phyloP scores from a whole-genome alignment of 2,888 invertebrate genomes.

The Melolontha melolontha region DNA sequence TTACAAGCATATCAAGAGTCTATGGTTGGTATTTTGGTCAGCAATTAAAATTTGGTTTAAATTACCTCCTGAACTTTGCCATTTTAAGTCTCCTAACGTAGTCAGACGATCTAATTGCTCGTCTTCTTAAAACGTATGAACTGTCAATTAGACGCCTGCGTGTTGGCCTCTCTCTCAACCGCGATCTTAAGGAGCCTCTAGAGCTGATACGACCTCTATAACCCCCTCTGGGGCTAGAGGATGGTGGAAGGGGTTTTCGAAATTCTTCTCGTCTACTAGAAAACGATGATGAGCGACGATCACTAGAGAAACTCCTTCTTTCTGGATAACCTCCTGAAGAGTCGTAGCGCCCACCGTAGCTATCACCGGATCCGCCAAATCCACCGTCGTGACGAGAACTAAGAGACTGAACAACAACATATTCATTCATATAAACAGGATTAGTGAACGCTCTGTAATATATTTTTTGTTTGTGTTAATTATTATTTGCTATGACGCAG shows the following conservation, averaged over 20 bases:
- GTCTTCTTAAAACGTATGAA: conserved; percentile 70
- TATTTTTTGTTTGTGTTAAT: conserved; percentile 29
- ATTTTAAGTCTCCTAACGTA: conserved; percentile 64
- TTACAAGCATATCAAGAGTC: conserved; percentile 41
- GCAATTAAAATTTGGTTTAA: conserved; percentile 48
- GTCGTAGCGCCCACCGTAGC: conserved; percentile 71
- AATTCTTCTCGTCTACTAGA: conserved; percentile 60
- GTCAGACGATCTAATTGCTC: conserved; percentile 63
- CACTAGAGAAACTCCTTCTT: conserved; percentile 69
- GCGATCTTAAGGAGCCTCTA: conserved; percentile 65
- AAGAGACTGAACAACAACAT: conserved; percentile 62
- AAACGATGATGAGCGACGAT: conserved; percentile 59
- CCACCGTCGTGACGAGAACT: conserved; percentile 60
- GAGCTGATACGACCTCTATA: conserved; percentile 63
- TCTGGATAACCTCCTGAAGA: conserved; percentile 70
- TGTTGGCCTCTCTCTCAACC: conserved; percentile 68
- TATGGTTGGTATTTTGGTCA: conserved; percentile 40
- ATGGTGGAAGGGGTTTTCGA: conserved; percentile 60
- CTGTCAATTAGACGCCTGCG: conserved; percentile 70
- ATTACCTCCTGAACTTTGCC: conserved; percentile 66
- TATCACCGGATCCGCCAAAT: conserved; percentile 70
- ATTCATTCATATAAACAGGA: conserved; percentile 39
- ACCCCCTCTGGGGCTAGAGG: conserved; percentile 57
- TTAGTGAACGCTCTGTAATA: conserved; percentile 33
- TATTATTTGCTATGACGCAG: conserved; percentile 27